A percentile compares a stretch with the other conserved stretches of the same genome.
phyloP scores from a whole-genome alignment of 2,888 invertebrate species.

The Prostheceraeus crozeri region DNA sequence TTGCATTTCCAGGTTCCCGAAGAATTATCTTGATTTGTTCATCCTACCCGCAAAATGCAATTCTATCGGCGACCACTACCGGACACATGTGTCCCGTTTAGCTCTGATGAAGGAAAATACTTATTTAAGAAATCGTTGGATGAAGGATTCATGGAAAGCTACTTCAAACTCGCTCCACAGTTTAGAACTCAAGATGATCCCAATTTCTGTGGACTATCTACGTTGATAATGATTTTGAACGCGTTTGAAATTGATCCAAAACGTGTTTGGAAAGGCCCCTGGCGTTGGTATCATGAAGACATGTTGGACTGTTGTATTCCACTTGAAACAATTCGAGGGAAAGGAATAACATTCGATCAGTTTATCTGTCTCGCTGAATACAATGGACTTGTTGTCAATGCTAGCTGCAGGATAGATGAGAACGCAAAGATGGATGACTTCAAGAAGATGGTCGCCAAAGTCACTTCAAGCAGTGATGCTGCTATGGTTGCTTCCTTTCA shows the following conservation, averaged over 20 bases:
- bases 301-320: constrained; percentile 57
- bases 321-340: constrained; percentile 22
- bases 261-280: constrained; percentile 51
- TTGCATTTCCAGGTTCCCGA: too few relatives aligned
- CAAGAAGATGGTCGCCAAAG: too few relatives aligned
- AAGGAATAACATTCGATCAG: constrained; percentile 31
- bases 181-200: constrained; percentile 56
- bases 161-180: constrained; percentile 55
- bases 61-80: constrained; percentile 53
- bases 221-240: constrained; percentile 55
- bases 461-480: too few relatives aligned
- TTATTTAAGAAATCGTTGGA: constrained; percentile 51
- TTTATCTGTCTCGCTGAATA: constrained; percentile 32
- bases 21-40: too few relatives aligned
- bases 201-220: constrained; percentile 57
- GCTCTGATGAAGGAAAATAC: constrained; percentile 50
- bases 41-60: too few relatives aligned
- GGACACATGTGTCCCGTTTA: constrained; percentile 51
- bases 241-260: constrained; percentile 55
- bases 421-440: too few relatives aligned
- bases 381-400: too few relatives aligned
- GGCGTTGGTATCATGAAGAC: constrained; percentile 58
- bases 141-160: constrained; percentile 51
- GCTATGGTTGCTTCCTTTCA: constrained; percentile 53
- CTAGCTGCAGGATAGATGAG: too few relatives aligned